A percentile compares a stretch with the other conserved stretches of the same genome.
Evolutionary conservation across 2,113 vertebrate genomes (phyloP).

Genomic region (Nycticebus coucang): DNA sequence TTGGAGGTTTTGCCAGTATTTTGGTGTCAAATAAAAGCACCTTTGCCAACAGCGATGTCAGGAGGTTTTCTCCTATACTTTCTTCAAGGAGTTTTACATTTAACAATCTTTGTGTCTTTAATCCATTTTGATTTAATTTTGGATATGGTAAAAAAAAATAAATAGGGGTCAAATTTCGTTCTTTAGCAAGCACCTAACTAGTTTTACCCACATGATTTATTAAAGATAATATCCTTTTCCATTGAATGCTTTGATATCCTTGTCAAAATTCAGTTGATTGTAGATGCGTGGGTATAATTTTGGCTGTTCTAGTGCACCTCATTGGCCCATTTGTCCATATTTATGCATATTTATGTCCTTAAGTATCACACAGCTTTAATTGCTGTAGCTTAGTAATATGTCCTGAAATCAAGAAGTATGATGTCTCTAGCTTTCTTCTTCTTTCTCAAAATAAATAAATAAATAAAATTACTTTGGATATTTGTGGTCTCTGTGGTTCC

Average conservation of each 20-base stretch:
- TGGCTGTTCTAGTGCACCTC: not conserved
- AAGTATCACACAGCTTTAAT: not conserved
- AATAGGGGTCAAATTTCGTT: not conserved
- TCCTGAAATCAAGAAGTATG: not conserved
- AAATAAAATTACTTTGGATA: not conserved
- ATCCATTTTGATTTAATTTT: not conserved
- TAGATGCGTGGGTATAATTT: not conserved
- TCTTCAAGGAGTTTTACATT: not conserved
- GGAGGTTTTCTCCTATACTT: not conserved
- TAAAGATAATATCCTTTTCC: not conserved
- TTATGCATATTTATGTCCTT: no score
- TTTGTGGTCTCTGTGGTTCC: not conserved
- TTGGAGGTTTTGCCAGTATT: not conserved
- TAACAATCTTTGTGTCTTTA: not conserved
- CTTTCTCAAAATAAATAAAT: not conserved
- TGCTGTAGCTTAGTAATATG: not conserved
- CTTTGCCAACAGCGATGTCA: not conserved
- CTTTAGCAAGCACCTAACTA: not conserved
- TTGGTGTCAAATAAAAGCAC: not conserved
- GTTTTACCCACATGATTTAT: not conserved
- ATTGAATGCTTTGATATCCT: not conserved
- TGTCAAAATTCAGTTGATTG: not conserved
- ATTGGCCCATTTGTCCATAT: not conserved
- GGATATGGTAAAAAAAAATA: not conserved
- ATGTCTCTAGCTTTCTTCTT: not conserved